Percentiles rank a stretch among this genome's conserved stretches.
Conservation (phyloP, 2,797 vertebrate genomes). For the Mycteria americana region DNA sequence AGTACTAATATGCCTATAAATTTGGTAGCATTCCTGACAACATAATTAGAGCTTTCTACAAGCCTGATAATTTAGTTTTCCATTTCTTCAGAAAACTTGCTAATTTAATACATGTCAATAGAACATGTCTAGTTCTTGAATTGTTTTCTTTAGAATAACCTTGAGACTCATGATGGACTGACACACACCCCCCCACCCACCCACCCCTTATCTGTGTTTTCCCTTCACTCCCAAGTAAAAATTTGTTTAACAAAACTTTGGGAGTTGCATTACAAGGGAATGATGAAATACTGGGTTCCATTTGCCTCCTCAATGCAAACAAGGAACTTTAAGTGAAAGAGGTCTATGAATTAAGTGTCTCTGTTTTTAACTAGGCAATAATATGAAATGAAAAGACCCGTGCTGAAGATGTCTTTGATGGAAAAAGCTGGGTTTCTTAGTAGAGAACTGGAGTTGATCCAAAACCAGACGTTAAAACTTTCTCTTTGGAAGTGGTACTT, state of each 20-base stretch:
- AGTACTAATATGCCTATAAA: not conserved
- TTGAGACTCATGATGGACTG: not conserved
- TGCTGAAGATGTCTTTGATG: not conserved
- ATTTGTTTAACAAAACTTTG: not conserved
- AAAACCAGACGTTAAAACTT: not conserved
- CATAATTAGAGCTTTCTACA: not conserved
- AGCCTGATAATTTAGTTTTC: not conserved
- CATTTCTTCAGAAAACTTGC: not conserved
- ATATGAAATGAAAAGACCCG: not conserved
- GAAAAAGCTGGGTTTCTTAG: not conserved
- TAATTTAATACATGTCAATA: not conserved
- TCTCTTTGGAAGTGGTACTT: not conserved
- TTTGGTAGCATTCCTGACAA: not conserved
- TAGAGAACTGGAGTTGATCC: not conserved
- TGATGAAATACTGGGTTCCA: not conserved
- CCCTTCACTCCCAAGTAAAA: not conserved
- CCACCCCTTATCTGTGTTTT: not conserved
- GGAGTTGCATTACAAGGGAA: not conserved
- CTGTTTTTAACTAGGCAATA: not conserved
- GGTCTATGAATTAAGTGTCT: not conserved
- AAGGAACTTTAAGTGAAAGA: not conserved
- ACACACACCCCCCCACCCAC: no score
- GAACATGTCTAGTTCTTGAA: not conserved
- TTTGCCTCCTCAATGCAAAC: not conserved
- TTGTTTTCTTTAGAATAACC: not conserved